phyloP scores from a whole-genome alignment of 2,797 vertebrate genomes.

The Hylomyscus alleni region DNA sequence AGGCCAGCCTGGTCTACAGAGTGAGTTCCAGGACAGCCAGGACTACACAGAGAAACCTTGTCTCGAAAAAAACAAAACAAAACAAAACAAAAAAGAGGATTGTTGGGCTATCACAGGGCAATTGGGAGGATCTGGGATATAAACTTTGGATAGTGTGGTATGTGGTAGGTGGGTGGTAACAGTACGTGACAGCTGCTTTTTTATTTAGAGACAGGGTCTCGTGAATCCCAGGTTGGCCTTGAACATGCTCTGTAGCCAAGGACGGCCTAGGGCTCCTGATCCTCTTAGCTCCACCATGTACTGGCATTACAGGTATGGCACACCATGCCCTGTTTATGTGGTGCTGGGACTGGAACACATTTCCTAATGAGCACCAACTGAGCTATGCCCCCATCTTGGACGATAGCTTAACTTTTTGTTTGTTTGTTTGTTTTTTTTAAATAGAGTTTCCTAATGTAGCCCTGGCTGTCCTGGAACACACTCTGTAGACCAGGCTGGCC shows the following conservation, averaged over 20 bases:
- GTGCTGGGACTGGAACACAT: background rate
- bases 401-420: background rate
- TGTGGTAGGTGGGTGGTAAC: background rate
- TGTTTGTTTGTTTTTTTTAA: background rate
- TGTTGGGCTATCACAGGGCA: background rate
- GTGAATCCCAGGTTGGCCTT: background rate
- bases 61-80: too few species aligned
- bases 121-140: background rate
- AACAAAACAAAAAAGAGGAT: too few species aligned
- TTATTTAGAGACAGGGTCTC: background rate
- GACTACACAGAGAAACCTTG: too few species aligned
- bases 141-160: fast-evolving
- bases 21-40: too few species aligned
- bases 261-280: background rate
- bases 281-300: background rate
- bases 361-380: background rate
- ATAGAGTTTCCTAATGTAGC: background rate
- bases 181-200: background rate
- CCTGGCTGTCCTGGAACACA: background rate
- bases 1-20: too few species aligned
- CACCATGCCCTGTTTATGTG: background rate
- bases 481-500: background rate
- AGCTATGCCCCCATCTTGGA: background rate
- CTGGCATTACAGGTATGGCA: too few species aligned
- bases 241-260: background rate